Base-by-base conservation (phyloP, 2,113 vertebrate species). In the Pantherophis guttatus region DNA sequence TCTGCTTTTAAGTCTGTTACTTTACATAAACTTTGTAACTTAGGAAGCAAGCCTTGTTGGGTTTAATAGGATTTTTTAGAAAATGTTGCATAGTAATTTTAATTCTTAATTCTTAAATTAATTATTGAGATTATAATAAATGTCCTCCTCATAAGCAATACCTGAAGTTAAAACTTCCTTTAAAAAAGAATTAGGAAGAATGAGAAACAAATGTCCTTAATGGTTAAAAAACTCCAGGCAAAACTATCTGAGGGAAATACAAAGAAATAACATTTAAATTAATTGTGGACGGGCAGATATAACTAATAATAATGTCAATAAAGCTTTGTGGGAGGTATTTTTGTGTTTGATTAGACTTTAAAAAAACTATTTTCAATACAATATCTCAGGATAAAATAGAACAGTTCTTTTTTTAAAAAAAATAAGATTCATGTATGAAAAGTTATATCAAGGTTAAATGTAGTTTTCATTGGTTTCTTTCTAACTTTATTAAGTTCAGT, bases 291-390 rank as follows among this genome's bases (percentile, higher is more conserved):
- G 4, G 53, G 88, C 33, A 58, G 75, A 91, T 85, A 10, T 58
- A 92, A n/a, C 44, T 33, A 88, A 87, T 57, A 91, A 65, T 93
- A 0, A 8, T 65, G 89, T 59, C 92, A 54, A 91, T 24, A 93
- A 94, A 95, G 95, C 93, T 95, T 96, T 93, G 52, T 55, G 29
- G 12, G 52, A 12, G 29, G 4, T 39, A 39, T 81, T 65, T 65
- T 65, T 39, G n/a, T 92, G 95, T 90, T 8, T 6, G 33, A 3
- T 9, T 92, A 92, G 87, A 88, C 92, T 95, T 58, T 92, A 75
- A 90, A 92, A 92, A 92, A 94, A 44, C 23, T 90, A 91, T 50
- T 89, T 88, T 90, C 96, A 93, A 96, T 94, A 94, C 90, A 29
- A 62, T 90, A 95, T 93, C 6, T 81, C 5, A 48, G 26, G 57